These are phyloP conservation scores for Metopolophium dirhodum DNA, from an alignment of 1,140 invertebrate species.

Conservation along the genomic window DNA sequence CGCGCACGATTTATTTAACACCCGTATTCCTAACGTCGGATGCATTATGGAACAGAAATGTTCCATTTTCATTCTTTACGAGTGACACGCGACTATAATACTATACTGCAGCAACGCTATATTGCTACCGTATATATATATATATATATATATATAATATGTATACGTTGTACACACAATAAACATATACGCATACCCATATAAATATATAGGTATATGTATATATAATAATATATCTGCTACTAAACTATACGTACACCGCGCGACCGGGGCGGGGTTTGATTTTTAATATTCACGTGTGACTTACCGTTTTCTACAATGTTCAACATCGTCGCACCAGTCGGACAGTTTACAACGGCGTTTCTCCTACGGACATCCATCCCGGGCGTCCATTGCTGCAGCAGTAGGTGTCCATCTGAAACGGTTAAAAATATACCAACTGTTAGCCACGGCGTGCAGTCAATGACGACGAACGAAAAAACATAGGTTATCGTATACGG, in stretches of 20 bases:
- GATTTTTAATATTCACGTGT: slow-evolving; percentile 24
- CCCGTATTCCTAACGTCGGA: slow-evolving; percentile 38
- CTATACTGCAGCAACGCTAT: background rate
- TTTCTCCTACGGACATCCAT: slow-evolving; percentile 20
- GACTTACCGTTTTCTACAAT: slow-evolving; percentile 54
- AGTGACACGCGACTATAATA: slow-evolving; percentile 39
- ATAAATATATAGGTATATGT: background rate
- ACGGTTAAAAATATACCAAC: background rate
- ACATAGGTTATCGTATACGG: too few relatives aligned
- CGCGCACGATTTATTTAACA: slow-evolving; percentile 50
- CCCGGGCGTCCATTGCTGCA: background rate
- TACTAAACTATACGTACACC: background rate
- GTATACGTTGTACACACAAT: background rate
- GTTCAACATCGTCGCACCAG: slow-evolving; percentile 44
- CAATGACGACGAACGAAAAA: background rate
- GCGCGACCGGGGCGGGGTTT: background rate
- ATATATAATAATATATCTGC: background rate
- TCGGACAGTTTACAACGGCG: slow-evolving; percentile 6
- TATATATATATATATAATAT: background rate
- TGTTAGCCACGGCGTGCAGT: background rate
- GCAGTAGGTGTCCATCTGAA: slow-evolving; percentile 41
- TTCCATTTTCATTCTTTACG: slow-evolving; percentile 55
- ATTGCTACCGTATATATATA: background rate
- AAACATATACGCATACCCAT: background rate
- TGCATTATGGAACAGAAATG: slow-evolving; percentile 55